Percentiles rank a stretch among this genome's conserved stretches.
Conservation (phyloP, 2,797 vertebrate genomes). For the Steatocranus sp. region DNA sequence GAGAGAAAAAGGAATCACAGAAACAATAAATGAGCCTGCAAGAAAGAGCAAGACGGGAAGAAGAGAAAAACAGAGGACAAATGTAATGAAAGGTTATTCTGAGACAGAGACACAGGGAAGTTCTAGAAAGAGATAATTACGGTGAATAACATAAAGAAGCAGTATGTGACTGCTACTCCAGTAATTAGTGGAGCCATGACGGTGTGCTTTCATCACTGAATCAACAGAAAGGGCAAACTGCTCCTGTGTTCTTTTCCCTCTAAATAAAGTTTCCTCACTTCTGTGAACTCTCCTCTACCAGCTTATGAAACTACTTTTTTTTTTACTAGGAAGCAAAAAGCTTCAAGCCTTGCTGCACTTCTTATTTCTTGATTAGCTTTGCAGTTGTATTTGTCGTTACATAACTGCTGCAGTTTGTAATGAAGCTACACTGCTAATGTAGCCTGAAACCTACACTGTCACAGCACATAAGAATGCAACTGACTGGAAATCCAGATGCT, state of each 20-base stretch:
- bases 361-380: neutral
- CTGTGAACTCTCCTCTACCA: neutral
- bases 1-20: neutral
- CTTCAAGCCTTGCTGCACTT: neutral
- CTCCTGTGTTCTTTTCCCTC: neutral
- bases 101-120: neutral
- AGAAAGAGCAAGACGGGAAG: neutral
- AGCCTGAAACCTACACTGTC: neutral
- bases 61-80: neutral
- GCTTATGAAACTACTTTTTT: neutral
- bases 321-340: neutral
- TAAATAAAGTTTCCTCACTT: neutral
- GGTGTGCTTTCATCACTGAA: neutral
- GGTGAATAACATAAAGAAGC: neutral
- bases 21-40: conserved; percentile 17
- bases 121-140: conserved; percentile 7
- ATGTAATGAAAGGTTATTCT: conserved; percentile 33
- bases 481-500: neutral
- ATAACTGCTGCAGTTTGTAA: neutral
- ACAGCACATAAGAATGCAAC: neutral
- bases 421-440: neutral
- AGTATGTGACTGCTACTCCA: neutral
- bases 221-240: neutral
- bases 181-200: neutral
- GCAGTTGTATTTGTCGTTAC: neutral